A percentile compares a stretch with the other conserved stretches of the same genome.
These are phyloP conservation scores for Drosophila subsilvestris DNA, from an alignment of 2,888 invertebrate species.

Conservation along the genomic window DNA sequence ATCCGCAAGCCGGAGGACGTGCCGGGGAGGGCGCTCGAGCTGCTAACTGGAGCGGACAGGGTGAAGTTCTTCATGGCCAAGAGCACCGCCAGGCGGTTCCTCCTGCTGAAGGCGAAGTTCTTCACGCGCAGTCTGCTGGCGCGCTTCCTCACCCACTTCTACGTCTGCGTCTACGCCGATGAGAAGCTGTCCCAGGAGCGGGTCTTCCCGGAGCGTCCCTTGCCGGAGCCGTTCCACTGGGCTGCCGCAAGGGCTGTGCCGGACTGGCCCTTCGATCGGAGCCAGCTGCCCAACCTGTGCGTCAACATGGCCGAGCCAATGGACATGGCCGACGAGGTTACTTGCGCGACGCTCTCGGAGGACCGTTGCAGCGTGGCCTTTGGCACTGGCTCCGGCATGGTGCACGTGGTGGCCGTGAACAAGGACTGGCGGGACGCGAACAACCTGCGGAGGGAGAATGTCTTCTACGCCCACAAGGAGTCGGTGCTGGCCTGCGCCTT, in stretches of 20 bases:
- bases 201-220: background rate
- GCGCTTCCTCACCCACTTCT: constrained; percentile 25
- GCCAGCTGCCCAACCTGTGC: too few relatives aligned
- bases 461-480: background rate
- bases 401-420: too few relatives aligned
- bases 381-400: too few relatives aligned
- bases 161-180: background rate
- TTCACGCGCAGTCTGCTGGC: constrained; percentile 10
- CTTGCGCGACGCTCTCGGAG: too few relatives aligned
- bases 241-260: constrained; percentile 11
- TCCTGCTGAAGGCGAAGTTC: background rate
- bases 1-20: constrained; percentile 19
- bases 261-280: background rate
- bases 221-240: constrained; percentile 31
- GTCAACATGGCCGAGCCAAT: too few relatives aligned
- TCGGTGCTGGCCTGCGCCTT: too few relatives aligned
- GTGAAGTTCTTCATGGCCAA: constrained; percentile 11
- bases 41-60: constrained; percentile 19
- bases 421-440: too few relatives aligned
- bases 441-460: too few relatives aligned
- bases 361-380: too few relatives aligned
- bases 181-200: constrained; percentile 2
- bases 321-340: too few relatives aligned
- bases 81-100: constrained; percentile 10
- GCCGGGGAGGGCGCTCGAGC: constrained; percentile 26